Percentiles rank a stretch among this genome's conserved stretches.
Evolutionary conservation across 2,797 vertebrate species (phyloP).

Genomic region (Premnoplex brunnescens): DNA sequence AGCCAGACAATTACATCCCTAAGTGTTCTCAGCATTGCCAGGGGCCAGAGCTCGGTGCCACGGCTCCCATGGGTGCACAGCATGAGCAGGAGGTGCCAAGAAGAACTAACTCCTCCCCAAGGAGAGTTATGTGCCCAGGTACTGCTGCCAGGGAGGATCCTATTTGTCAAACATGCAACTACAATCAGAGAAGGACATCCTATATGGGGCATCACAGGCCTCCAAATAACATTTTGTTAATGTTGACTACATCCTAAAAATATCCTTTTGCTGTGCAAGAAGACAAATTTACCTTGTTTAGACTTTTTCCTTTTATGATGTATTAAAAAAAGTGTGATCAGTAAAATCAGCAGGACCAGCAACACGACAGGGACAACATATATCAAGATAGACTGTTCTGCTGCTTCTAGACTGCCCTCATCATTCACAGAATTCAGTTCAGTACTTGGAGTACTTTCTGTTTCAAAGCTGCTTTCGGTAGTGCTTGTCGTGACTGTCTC

Average conservation of each 20-base stretch:
- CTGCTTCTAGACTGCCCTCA: neutral
- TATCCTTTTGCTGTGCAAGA: neutral
- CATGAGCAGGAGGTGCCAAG: neutral
- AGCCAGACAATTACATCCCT: neutral
- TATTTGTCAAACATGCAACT: neutral
- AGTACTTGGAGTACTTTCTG: neutral
- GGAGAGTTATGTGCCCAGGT: neutral
- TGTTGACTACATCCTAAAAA: neutral
- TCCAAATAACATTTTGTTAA: neutral
- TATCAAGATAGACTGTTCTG: constrained; percentile 38
- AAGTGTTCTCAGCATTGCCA: neutral
- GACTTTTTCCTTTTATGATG: constrained; percentile 64
- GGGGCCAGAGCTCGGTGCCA: neutral
- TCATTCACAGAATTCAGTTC: neutral
- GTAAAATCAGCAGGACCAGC: constrained; percentile 60
- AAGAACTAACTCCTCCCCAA: neutral
- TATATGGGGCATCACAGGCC: neutral
- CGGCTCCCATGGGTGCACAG: neutral
- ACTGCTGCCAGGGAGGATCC: neutral
- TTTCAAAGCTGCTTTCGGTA: neutral
- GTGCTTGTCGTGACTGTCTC: neutral
- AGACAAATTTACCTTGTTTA: constrained; percentile 73
- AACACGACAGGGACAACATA: constrained; percentile 47
- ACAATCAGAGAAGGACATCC: neutral
- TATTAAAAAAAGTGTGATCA: constrained; percentile 22